Evolutionary conservation across 1,140 invertebrate species (phyloP), one percentile per base, ranked within the genome.

Genomic region (Tetramorium alpestre): DNA sequence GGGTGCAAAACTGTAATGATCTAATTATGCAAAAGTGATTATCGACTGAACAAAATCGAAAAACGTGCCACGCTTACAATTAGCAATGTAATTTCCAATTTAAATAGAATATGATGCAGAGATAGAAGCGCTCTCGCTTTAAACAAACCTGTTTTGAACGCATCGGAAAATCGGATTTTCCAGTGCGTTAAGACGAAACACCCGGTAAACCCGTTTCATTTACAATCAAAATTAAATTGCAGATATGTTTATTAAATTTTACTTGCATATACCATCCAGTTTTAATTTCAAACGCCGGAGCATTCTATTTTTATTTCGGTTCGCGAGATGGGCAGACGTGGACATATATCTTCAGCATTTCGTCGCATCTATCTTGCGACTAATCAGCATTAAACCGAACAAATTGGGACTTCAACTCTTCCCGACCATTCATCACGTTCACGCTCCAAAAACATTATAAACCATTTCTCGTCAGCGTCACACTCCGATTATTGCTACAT

Each of bases 51-150:
- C 13, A 33, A 73, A 73, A 82, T 82, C 18, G 38, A 82, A 73
- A 82, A 82, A 73, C 51, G 13, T 69, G 54, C 51, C 25, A n/a
- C 28, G 41, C 28, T 54, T 81, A 80, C 33, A 82, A 72, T 82
- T 73, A 73, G 51, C 65, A 70, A 70, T n/a, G 65, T 73, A 82
- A 82, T 82, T 82, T 72, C 49, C 65, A 58, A 82, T 82, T 84
- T 75, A 84, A 62, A 73, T 62, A 73, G 69, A 60, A 84, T 73
- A 73, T 73, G 80, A 84, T 41, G 78, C 38, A 25, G 18, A 60
- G 51, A 10, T 38, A 82, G 41, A 62, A 60, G 69, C 69, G 44
- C 44, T 84, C 25, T 38, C 67, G 13, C 54, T 75, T 73, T 75
- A 60, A 84, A 62, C n/a, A 56, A 60, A 75, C 56, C 69, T 62